Evolutionary conservation across 2,797 vertebrate species (phyloP).

Genomic region (Falco cherrug): DNA sequence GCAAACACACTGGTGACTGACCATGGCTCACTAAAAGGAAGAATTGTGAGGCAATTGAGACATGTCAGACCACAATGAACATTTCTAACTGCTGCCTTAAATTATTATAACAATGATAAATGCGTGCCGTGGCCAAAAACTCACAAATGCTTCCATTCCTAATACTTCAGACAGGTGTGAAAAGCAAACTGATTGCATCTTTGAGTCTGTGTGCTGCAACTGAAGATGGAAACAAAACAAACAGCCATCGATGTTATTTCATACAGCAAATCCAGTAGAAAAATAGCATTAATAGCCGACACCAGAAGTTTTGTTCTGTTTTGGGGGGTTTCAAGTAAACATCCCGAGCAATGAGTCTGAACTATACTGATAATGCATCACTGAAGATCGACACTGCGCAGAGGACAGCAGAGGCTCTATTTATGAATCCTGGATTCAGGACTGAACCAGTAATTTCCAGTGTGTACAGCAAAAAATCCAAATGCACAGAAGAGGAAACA

Average conservation of each 20-base stretch:
- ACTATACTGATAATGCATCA: neutral
- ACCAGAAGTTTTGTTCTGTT: neutral
- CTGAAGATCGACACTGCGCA: neutral
- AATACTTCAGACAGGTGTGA: neutral
- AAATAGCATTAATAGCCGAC: neutral
- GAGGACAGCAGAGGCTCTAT: neutral
- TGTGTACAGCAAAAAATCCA: neutral
- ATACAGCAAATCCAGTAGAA: neutral
- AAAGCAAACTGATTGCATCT: neutral
- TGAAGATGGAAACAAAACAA: neutral
- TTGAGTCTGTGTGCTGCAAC: neutral
- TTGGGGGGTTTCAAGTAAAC: neutral
- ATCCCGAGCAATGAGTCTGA: rapidly evolving
- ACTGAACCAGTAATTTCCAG: neutral
- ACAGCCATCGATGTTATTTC: neutral
- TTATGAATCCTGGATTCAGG: neutral
- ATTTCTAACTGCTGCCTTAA: neutral
- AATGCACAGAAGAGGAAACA: neutral
- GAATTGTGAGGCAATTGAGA: neutral
- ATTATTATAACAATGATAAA: neutral
- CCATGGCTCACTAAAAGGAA: neutral
- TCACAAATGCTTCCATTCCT: neutral
- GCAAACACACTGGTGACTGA: neutral
- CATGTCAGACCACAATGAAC: neutral
- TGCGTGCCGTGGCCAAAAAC: neutral